Evolutionary conservation across 2,888 invertebrate species (phyloP), one percentile per base, ranked within the genome.

Genomic region (Lottia scabra): DNA sequence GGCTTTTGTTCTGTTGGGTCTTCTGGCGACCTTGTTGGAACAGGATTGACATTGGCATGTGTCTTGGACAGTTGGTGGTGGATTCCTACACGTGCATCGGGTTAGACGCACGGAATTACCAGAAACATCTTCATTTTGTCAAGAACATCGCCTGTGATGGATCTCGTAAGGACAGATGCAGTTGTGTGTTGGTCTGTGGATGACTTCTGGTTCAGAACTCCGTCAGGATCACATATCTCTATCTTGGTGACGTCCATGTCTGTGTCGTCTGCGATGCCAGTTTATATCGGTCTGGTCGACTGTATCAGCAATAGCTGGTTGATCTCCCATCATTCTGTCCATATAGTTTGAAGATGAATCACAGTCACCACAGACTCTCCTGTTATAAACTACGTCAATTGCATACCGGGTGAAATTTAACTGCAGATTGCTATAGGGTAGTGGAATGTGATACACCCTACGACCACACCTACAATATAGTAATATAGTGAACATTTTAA

Each of bases 401-500:
- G 78, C 81, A 1, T 67, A 30, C 44, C 75, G 75, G 56, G 81
- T 79, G 70, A 79, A 67, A 45, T 46, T 56, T 30, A 74, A 68
- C 23, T 68, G 72, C 15, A 83, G 70, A 45, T 79, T 71, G 67
- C 81, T 83, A 63, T 75, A 71, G 5, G 87, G 87, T 62, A 78
- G 83, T 1, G 81, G 83, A 48, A 87, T 81, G 75, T 81, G 84
- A 63, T 81, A 79, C 0, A 83, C 80, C 12, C 84, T 73, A 15
- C 78, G 70, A 12, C 86, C 87, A 76, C 87, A 87, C 70, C 87
- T 87, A 75, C 10, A 77, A 76, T 71, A 27, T 56, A n/a, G n/a
- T n/a, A n/a, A 48, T 30, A 56, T 26, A 30, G 5, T 38, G n/a
- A 19, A 16, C 16, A 64, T n/a, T n/a, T n/a, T n/a, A n/a, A n/a